phyloP scores from a whole-genome alignment of 2,797 vertebrate species.

The Remorina albescens region DNA sequence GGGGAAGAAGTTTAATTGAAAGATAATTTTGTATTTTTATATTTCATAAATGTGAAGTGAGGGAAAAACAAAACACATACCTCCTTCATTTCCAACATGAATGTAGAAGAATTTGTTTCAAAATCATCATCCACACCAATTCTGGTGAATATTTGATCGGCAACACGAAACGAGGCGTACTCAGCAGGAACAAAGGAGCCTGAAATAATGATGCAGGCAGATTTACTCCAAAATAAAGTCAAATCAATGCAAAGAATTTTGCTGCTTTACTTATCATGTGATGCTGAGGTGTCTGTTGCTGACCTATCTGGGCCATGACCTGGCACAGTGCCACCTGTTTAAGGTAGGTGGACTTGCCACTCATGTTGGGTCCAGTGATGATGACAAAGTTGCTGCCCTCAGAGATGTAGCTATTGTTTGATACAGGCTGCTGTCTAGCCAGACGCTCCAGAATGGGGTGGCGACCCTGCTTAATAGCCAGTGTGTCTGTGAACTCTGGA shows the following conservation, averaged over 20 bases:
- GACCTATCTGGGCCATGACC: constrained; percentile 98
- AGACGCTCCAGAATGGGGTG: constrained; percentile 97
- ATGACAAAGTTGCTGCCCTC: constrained; percentile 95
- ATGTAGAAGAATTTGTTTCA: constrained; percentile 97
- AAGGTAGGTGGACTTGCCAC: constrained; percentile 97
- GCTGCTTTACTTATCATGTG: background rate
- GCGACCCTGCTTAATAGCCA: constrained; percentile 94
- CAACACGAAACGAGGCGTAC: constrained; percentile 92
- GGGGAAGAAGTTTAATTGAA: constrained; percentile 47
- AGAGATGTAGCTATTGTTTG: constrained; percentile 93
- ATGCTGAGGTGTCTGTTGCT: constrained; percentile 50
- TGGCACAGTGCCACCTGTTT: constrained; percentile 97
- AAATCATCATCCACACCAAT: constrained; percentile 98
- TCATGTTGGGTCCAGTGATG: constrained; percentile 98
- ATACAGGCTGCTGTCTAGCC: constrained; percentile 89
- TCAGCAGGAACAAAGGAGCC: constrained; percentile 96
- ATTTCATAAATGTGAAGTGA: background rate
- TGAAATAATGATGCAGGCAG: constrained; percentile 64
- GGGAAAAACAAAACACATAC: constrained; percentile 70
- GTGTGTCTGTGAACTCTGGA: constrained; percentile 96
- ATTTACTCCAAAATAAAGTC: constrained; percentile 2
- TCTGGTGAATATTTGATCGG: constrained; percentile 97
- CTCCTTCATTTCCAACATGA: constrained; percentile 99
- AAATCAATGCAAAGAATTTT: background rate
- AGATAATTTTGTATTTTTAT: background rate